Conservation (phyloP, 2,113 vertebrate species). For the Scytalopus superciliaris region DNA sequence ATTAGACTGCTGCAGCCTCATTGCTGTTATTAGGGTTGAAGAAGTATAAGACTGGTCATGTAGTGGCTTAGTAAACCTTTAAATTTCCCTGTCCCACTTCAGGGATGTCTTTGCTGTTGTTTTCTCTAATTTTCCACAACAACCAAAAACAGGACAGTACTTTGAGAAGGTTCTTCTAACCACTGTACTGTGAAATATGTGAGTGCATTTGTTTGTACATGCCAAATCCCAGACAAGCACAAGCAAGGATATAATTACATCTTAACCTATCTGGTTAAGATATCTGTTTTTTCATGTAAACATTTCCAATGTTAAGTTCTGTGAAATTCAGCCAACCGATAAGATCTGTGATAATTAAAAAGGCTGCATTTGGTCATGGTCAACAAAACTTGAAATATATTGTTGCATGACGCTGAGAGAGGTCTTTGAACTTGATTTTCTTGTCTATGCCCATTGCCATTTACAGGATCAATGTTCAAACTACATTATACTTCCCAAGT, state of each 20-base stretch:
- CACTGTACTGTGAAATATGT: background rate
- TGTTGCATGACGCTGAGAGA: background rate
- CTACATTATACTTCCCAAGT: background rate
- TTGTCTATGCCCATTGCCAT: background rate
- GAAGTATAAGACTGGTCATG: background rate
- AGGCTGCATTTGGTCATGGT: background rate
- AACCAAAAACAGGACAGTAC: background rate
- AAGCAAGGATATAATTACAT: background rate
- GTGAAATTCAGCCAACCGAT: background rate
- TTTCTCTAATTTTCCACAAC: background rate
- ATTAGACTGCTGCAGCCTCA: background rate
- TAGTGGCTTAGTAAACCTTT: background rate
- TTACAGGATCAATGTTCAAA: background rate
- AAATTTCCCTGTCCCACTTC: background rate
- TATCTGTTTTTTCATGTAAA: background rate
- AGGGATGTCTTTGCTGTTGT: background rate
- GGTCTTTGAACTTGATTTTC: background rate
- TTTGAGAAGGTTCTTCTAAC: background rate
- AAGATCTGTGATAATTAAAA: background rate
- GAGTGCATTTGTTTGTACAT: background rate
- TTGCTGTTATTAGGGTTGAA: background rate
- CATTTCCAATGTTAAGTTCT: background rate
- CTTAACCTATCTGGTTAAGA: background rate
- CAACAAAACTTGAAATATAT: background rate
- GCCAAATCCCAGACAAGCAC: background rate